phyloP scores from a whole-genome alignment of 1,140 invertebrate species.

The Saxidomus purpurata region DNA sequence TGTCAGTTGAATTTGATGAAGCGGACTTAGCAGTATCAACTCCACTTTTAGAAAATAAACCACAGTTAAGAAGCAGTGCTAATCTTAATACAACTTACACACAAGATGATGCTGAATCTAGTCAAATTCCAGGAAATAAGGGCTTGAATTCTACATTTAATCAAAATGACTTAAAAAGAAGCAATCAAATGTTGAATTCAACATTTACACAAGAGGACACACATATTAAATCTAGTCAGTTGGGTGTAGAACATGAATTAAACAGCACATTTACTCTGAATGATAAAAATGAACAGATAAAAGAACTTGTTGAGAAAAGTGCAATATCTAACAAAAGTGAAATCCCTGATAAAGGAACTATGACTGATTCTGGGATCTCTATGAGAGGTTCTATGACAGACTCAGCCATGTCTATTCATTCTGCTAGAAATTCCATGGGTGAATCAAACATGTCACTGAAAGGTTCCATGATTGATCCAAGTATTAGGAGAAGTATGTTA shows the following conservation, averaged over 20 bases:
- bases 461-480: conserved; percentile 52
- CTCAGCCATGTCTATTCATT: conserved; percentile 10
- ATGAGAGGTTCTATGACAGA: conserved; percentile 53
- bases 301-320: conserved; percentile 8
- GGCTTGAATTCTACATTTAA: conserved; percentile 51
- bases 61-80: neutral
- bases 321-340: conserved; percentile 16
- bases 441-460: conserved; percentile 40
- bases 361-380: conserved; percentile 55
- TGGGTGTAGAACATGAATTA: neutral
- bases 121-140: conserved; percentile 4
- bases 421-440: conserved; percentile 14
- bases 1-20: conserved; percentile 52
- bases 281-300: conserved; percentile 11
- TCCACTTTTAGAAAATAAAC: conserved; percentile 15
- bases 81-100: conserved; percentile 61
- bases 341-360: conserved; percentile 2
- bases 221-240: neutral
- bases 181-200: neutral
- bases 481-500: conserved; percentile 54
- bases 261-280: conserved; percentile 41
- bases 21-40: conserved; percentile 50
- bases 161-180: neutral
- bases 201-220: conserved; percentile 1
- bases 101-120: conserved; percentile 31